Evolutionary conservation across 64 coral and sea anemone genomes (phyloP), one percentile per base, ranked within the genome.

Genomic region (Orbicella faveolata): DNA sequence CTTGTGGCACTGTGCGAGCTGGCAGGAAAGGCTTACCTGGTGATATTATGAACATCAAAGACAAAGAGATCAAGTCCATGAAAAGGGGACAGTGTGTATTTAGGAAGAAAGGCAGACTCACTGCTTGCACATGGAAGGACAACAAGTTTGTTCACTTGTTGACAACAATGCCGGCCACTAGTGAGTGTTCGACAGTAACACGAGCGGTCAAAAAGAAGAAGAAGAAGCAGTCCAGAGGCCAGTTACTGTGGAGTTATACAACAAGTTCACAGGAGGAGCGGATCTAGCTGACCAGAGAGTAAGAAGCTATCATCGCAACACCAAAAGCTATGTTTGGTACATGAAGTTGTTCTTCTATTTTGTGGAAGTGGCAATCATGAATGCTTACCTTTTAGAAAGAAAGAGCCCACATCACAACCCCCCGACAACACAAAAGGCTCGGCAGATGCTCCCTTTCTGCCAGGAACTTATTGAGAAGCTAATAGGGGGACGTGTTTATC

Each of bases 31-130:
- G 80, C 70, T 66, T 84, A 39, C 80, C 57, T 84, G 65, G 74
- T 91, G 88, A 90, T 81, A 73, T 84, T 2, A 91, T 55, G 52
- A 91, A 91, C 39, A 72, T 73, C 70, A 91, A 91, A 79, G 72
- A 48, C 52, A 81, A 75, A 80, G 59, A 84, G 59, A 81, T 84
- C 26, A 91, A 91, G 81, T 72, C 64, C 35, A 84, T 91, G 79
- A 91, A 91, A 75, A 69, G 89, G 61, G 79, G 79, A 69, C 66
- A 90, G 53, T 62, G 69, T 91, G 80, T 91, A 57, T 88, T 75
- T 39, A 88, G 72, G 61, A 54, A 91, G 89, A 91, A 74, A 83
- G 89, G 41, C 18, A 18, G 81, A 26, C 81, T 83, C 13, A 83
- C 89, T 83, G 18, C 75, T 61, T 80, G 80, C 53, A 75, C 67